Percentiles rank a stretch among this genome's conserved stretches.
These are phyloP conservation scores for Drosophila neonasuta DNA, from an alignment of 2,888 invertebrate species.

Conservation along the genomic window DNA sequence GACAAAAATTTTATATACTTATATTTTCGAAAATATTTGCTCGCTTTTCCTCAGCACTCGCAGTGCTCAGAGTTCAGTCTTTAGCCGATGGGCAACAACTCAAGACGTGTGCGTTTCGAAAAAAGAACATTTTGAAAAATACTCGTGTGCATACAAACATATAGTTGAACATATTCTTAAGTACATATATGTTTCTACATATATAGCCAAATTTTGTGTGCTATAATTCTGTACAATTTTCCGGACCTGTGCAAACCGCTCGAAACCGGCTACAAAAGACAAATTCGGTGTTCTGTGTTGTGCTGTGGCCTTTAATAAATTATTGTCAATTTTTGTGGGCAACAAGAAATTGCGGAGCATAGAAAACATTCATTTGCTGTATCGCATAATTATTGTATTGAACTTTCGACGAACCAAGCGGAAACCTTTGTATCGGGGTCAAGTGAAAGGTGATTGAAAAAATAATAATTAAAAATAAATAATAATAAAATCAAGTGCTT, in stretches of 20 bases:
- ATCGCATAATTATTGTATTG: conserved; percentile 6
- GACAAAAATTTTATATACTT: conserved; percentile 30
- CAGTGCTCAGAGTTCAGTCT: conserved; percentile 62
- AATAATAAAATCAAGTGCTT: conserved; percentile 1
- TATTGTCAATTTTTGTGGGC: conserved; percentile 41
- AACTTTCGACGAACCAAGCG: conserved; percentile 10
- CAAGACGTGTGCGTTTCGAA: conserved; percentile 65
- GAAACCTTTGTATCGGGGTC: conserved; percentile 17
- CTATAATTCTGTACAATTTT: conserved; percentile 34
- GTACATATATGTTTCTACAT: conserved; percentile 27
- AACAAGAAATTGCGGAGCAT: too few species aligned
- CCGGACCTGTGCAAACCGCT: conserved; percentile 55
- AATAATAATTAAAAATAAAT: conserved; percentile 2
- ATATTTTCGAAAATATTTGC: conserved; percentile 39
- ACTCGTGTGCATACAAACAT: conserved; percentile 2
- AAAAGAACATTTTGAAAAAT: conserved; percentile 21
- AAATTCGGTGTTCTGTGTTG: conserved; percentile 18
- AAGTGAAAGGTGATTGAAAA: conserved; percentile 52
- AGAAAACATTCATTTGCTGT: conserved; percentile 8
- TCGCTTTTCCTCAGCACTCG: conserved; percentile 24
- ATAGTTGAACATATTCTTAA: not conserved
- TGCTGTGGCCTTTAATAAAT: conserved; percentile 37
- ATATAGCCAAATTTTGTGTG: conserved; percentile 35
- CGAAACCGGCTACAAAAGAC: conserved; percentile 32
- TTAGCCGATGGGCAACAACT: conserved; percentile 54